Percentiles rank a stretch among this genome's conserved stretches.
phyloP scores from a whole-genome alignment of 2,888 invertebrate genomes.

The Hirtodrosophila cameraria region DNA sequence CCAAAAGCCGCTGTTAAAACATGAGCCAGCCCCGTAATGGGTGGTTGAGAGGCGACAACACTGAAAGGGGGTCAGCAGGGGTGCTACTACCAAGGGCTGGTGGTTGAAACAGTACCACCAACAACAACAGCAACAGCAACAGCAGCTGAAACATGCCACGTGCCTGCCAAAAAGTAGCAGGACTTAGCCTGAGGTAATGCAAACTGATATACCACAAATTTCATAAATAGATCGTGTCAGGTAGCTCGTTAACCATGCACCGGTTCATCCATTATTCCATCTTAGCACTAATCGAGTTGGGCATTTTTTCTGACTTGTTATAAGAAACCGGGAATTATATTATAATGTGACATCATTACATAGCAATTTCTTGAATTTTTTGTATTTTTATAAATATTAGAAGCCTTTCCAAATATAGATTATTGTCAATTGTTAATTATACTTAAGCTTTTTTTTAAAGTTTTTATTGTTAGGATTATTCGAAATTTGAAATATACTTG shows the following conservation, averaged over 20 bases:
- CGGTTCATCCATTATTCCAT: slow-evolving; percentile 20
- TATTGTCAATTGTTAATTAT: too few relatives aligned
- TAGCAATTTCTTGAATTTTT: too few relatives aligned
- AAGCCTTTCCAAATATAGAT: too few relatives aligned
- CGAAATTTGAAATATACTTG: too few relatives aligned
- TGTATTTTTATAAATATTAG: too few relatives aligned
- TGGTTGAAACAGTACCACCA: slow-evolving; percentile 44
- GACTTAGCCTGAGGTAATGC: slow-evolving; percentile 22
- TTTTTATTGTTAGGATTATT: too few relatives aligned
- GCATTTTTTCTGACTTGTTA: neutral
- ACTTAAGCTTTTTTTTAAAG: too few relatives aligned
- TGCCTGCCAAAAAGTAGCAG: slow-evolving; percentile 17
- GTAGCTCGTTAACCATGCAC: slow-evolving; percentile 22
- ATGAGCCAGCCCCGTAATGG: slow-evolving; percentile 63
- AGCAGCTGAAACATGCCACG: too few relatives aligned
- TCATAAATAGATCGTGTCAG: slow-evolving; percentile 31
- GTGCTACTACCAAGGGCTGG: slow-evolving; percentile 15
- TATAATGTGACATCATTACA: neutral
- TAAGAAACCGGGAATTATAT: slow-evolving; percentile 9
- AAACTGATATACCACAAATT: slow-evolving; percentile 40
- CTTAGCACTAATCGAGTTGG: slow-evolving; percentile 30
- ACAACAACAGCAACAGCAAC: slow-evolving; percentile 2
- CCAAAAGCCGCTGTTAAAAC: slow-evolving; percentile 80
- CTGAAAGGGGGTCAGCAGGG: neutral
- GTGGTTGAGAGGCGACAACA: slow-evolving; percentile 42